phyloP scores from a whole-genome alignment of 2,797 vertebrate species.

The Hippocampus kuda region DNA sequence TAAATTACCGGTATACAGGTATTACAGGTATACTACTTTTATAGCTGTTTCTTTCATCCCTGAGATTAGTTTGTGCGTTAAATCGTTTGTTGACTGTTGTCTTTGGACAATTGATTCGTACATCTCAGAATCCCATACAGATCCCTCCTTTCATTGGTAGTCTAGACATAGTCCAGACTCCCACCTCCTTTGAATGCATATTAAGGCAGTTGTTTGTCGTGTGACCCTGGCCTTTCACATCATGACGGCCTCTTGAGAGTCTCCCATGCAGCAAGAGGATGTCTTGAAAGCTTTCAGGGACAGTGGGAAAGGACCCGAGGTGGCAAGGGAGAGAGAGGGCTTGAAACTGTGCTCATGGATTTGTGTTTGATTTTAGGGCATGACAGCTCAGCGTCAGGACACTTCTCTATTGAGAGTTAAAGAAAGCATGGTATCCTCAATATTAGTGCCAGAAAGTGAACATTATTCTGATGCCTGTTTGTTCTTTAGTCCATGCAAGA shows the following conservation, averaged over 20 bases:
- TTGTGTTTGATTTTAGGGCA: constrained; percentile 5
- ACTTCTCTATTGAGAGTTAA: neutral
- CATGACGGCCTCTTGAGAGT: constrained; percentile 16
- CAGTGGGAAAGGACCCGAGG: constrained; percentile 20
- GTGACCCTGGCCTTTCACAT: constrained; percentile 21
- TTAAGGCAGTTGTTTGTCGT: neutral
- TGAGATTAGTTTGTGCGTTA: neutral
- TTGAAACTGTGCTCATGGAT: constrained; percentile 32
- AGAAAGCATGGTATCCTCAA: neutral
- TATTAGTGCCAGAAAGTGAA: neutral
- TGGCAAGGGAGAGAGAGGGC: constrained; percentile 39
- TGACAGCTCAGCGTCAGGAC: neutral
- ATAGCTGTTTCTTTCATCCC: neutral
- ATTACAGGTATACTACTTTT: neutral
- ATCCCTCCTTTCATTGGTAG: neutral
- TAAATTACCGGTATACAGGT: too few species aligned
- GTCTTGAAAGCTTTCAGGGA: constrained; percentile 19
- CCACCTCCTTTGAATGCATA: constrained; percentile 5
- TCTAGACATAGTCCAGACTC: neutral
- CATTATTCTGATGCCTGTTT: neutral
- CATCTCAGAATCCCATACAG: neutral
- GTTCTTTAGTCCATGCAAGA: neutral
- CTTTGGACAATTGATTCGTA: neutral
- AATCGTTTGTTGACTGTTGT: neutral
- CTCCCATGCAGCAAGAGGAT: constrained; percentile 19